phyloP scores from a whole-genome alignment of 2,888 invertebrate genomes.

The Caenorhabditis afra region DNA sequence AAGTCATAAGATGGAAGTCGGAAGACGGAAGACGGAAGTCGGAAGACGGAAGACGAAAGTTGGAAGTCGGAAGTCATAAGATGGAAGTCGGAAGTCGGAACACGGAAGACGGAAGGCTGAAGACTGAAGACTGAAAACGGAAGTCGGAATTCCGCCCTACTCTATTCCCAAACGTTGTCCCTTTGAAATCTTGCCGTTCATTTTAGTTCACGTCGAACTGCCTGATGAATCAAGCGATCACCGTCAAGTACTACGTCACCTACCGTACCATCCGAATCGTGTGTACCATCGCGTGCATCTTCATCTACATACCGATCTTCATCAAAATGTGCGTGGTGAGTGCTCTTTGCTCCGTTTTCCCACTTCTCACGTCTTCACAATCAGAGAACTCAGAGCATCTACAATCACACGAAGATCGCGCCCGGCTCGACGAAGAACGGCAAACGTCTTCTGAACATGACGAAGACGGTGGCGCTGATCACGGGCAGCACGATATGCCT shows the following conservation, averaged over 20 bases:
- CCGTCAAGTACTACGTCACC: conserved; percentile 41
- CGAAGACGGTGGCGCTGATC: conserved; percentile 61
- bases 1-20: too few relatives aligned
- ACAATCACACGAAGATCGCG: conserved; percentile 49
- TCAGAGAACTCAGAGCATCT: conserved; percentile 51
- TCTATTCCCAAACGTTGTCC: too few relatives aligned
- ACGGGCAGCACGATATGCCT: conserved; percentile 62
- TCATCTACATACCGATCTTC: conserved; percentile 63
- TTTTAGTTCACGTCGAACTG: conserved; percentile 64
- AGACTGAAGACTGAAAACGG: too few relatives aligned
- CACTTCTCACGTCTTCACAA: neutral
- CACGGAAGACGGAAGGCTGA: too few relatives aligned
- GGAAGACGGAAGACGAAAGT: too few relatives aligned
- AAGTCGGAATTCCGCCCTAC: too few relatives aligned
- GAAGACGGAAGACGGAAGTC: too few relatives aligned
- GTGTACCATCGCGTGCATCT: conserved; percentile 51
- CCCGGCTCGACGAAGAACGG: conserved; percentile 45
- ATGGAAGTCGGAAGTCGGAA: too few relatives aligned
- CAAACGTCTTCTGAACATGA: conserved; percentile 53
- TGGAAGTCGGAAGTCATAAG: too few relatives aligned
- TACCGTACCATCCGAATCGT: conserved; percentile 60
- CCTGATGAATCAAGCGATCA: conserved; percentile 54
- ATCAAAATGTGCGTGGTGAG: conserved; percentile 62
- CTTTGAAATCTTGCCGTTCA: too few relatives aligned
- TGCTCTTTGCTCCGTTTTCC: conserved; percentile 1